These are phyloP conservation scores for Cichladusa arquata DNA, from an alignment of 2,113 vertebrate species.

Conservation along the genomic window DNA sequence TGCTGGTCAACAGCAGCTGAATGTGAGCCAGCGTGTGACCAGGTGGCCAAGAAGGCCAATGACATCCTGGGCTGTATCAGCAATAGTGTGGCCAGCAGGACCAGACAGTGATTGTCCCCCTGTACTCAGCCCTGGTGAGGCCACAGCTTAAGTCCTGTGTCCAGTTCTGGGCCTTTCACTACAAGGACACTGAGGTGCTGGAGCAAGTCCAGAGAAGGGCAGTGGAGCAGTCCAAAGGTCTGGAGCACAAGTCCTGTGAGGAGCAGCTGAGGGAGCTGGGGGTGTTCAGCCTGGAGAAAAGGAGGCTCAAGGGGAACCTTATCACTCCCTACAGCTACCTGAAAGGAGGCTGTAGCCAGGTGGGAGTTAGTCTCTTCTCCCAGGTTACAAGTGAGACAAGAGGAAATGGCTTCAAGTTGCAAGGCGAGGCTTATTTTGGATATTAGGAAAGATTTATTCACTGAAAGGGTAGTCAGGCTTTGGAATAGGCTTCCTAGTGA, in stretches of 20 bases:
- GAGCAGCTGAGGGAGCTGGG: not conserved
- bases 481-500: not conserved
- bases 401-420: not conserved
- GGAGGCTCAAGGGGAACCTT: not conserved
- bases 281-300: not conserved
- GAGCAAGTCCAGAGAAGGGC: not conserved
- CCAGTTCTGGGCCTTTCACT: not conserved
- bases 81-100: not conserved
- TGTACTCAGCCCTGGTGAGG: not conserved
- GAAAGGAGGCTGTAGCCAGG: not conserved
- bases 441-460: not conserved
- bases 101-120: not conserved
- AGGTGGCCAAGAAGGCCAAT: not conserved
- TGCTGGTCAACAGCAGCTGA: not conserved
- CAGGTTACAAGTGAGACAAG: not conserved
- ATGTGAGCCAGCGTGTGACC: accelerated
- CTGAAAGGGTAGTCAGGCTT: not conserved
- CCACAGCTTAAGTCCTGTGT: accelerated
- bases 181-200: not conserved
- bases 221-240: accelerated
- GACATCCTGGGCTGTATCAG: not conserved
- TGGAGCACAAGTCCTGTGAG: not conserved
- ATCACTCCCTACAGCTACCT: accelerated
- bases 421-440: not conserved
- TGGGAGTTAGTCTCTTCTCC: not conserved